Evolutionary conservation across 2,888 invertebrate species (phyloP).

Genomic region (Beris morrisii): DNA sequence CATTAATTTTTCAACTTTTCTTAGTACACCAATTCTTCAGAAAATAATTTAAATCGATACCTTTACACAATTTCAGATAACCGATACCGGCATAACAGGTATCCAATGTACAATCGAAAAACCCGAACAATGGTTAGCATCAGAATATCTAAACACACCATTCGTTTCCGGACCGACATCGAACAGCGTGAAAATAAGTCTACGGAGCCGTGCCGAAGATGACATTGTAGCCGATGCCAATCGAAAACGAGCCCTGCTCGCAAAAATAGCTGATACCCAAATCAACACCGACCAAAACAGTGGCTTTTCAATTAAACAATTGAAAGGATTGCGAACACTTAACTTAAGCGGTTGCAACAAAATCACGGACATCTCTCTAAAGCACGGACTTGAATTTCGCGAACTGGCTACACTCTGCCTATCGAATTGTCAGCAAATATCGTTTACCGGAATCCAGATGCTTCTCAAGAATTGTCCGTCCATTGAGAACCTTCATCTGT

Average conservation of each 20-base stretch:
- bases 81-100: slow-evolving; percentile 72
- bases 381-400: slow-evolving; percentile 67
- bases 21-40: neutral
- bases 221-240: slow-evolving; percentile 69
- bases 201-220: slow-evolving; percentile 69
- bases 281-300: slow-evolving; percentile 46
- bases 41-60: too few species aligned
- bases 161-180: neutral
- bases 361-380: slow-evolving; percentile 72
- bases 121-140: neutral
- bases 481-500: slow-evolving; percentile 68
- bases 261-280: slow-evolving; percentile 60
- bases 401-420: slow-evolving; percentile 66
- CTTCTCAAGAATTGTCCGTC: slow-evolving; percentile 69
- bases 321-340: slow-evolving; percentile 62
- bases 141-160: neutral
- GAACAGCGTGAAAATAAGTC: slow-evolving; percentile 55
- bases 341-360: slow-evolving; percentile 70
- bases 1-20: neutral
- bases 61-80: slow-evolving; percentile 47
- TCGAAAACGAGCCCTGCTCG: slow-evolving; percentile 65
- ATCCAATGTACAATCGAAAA: slow-evolving; percentile 50
- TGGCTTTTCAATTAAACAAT: slow-evolving; percentile 60
- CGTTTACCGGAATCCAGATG: slow-evolving; percentile 64
- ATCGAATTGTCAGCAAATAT: slow-evolving; percentile 71